These are phyloP conservation scores for Oreochromis tanganicae DNA, from an alignment of 2,113 vertebrate genomes.

Conservation along the genomic window DNA sequence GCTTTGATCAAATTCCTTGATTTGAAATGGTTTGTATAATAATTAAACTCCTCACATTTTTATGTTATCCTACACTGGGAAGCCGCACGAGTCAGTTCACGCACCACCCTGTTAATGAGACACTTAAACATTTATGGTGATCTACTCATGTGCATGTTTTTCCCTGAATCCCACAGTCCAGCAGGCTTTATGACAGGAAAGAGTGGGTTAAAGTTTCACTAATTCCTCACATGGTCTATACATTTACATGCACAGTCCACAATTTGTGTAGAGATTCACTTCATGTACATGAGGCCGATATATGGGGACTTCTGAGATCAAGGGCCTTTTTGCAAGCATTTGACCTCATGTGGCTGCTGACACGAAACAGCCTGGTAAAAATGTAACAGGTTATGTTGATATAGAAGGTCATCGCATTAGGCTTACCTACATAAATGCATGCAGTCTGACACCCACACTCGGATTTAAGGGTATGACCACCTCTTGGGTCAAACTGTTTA, in stretches of 20 bases:
- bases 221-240: background rate
- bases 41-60: background rate
- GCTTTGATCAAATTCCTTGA: background rate
- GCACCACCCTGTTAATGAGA: background rate
- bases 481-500: rapidly evolving
- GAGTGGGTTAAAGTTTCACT: background rate
- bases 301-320: background rate
- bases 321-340: background rate
- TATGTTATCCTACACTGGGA: background rate
- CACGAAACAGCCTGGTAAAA: background rate
- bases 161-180: background rate
- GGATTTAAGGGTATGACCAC: background rate
- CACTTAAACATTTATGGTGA: background rate
- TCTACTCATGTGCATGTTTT: background rate
- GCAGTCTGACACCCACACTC: background rate
- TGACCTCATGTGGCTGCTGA: background rate
- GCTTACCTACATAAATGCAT: background rate
- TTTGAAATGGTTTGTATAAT: background rate
- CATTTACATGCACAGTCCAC: background rate
- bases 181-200: background rate
- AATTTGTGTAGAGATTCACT: background rate
- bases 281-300: background rate
- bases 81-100: background rate
- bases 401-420: background rate
- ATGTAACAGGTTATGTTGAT: background rate